Evolutionary conservation across 2,113 vertebrate species (phyloP), one percentile per base, ranked within the genome.

Genomic region (Daphoenositta chrysoptera): DNA sequence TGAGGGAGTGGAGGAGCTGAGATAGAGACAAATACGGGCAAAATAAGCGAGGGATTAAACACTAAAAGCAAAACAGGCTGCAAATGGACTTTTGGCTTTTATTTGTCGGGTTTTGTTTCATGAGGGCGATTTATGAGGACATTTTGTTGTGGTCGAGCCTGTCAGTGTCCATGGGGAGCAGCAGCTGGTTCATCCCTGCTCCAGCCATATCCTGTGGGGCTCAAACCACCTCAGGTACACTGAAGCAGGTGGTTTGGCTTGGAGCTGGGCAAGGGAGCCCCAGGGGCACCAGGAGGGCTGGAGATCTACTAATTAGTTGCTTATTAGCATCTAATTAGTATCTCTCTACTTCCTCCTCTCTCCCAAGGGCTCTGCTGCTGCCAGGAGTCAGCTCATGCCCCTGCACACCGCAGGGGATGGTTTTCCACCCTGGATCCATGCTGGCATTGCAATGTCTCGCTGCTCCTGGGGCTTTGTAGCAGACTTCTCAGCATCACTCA

Each of bases 321-420:
- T 92, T 68, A 56, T 89, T 90, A 77, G 17, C 18, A 57, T 57
- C 66, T 83, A 65, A 77, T 80, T 69, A 96, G n/a, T 77, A 61
- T 53, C 5, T 70, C 58, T 37, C 40, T 19, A 30, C 44, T 40
- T 82, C 19, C 13, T 61, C 24, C 1, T 0, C 37, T 72, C 37
- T 83, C 57, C 48, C 40, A 88, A 56, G 45, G 44, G 64, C 16
- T 72, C 27, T 82, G 21, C 37, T 69, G 85, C 47, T 82, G 39
- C 70, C 35, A 51, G 26, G 48, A 53, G 21, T 45, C 88, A 53
- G 31, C 37, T 87, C 20, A 2, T 14, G 31, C 30, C 50, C n/a
- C n/a, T 20, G 16, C 4, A 6, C 63, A 89, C 15, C 28, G 35
- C 8, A 9, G 17, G 9, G 15, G 8, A 40, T 68, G 35, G 35